A percentile compares a stretch with the other conserved stretches of the same genome.
Conservation (phyloP, 2,797 vertebrate genomes). For the Myripristis jacobus region DNA sequence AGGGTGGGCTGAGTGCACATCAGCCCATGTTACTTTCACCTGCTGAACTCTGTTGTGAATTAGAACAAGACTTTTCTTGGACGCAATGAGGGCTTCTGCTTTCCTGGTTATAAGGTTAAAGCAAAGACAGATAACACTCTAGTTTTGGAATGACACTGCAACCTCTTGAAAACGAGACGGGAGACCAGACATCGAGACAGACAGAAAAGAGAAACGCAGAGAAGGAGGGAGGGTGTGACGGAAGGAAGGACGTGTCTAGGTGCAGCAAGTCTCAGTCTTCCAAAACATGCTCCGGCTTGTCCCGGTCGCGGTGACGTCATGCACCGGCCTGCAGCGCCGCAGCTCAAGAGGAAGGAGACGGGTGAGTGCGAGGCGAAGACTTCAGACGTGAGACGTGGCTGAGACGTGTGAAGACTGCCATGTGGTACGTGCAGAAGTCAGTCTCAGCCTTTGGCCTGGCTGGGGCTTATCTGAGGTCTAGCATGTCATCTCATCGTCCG, state of each 20-base stretch:
- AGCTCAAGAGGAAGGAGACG: constrained; percentile 24
- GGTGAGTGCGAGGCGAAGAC: constrained; percentile 22
- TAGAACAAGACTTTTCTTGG: not conserved
- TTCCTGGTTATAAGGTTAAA: not conserved
- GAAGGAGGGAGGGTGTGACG: constrained; percentile 29
- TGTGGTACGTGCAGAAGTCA: constrained; percentile 38
- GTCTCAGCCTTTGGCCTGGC: not conserved
- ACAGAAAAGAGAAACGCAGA: not conserved
- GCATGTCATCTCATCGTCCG: too few relatives aligned
- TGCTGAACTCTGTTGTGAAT: constrained; percentile 22
- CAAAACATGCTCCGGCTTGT: constrained; percentile 49
- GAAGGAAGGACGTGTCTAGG: constrained; percentile 37
- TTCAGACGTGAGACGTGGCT: constrained; percentile 6
- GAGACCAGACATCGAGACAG: not conserved
- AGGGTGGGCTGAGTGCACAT: constrained; percentile 33
- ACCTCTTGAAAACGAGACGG: constrained; percentile 23
- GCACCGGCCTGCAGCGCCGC: constrained; percentile 23
- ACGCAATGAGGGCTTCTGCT: not conserved
- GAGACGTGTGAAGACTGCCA: constrained; percentile 15
- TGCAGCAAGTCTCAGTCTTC: constrained; percentile 46
- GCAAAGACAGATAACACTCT: constrained; percentile 14
- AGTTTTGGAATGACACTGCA: not conserved
- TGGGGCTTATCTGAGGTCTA: not conserved
- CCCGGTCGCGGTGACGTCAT: constrained; percentile 38
- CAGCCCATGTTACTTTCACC: constrained; percentile 29